Evolutionary conservation across 1,140 invertebrate genomes (phyloP).

Genomic region (Harpegnathos saltator): DNA sequence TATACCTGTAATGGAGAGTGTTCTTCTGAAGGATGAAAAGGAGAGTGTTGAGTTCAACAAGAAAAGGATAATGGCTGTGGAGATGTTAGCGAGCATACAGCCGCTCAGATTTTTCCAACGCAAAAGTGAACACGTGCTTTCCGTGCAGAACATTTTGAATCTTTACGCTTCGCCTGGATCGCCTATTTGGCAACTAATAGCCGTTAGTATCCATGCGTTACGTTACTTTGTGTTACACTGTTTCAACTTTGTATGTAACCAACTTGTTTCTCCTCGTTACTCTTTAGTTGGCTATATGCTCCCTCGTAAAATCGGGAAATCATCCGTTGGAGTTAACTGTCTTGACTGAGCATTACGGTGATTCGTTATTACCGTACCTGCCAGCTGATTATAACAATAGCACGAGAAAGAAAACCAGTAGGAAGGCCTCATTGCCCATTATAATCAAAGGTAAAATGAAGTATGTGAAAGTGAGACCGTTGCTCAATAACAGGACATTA

Average conservation of each 20-base stretch:
- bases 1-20: constrained; percentile 80
- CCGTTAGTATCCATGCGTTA: constrained; percentile 73
- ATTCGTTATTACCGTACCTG: constrained; percentile 83
- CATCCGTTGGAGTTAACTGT: constrained; percentile 75
- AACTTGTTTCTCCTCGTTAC: constrained; percentile 61
- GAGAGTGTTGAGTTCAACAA: constrained; percentile 75
- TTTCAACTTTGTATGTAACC: neutral
- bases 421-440: constrained; percentile 80
- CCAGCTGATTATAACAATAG: constrained; percentile 55
- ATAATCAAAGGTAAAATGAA: constrained; percentile 83
- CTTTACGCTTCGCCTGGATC: constrained; percentile 77
- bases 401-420: constrained; percentile 42
- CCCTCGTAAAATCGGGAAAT: constrained; percentile 79
- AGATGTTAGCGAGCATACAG: constrained; percentile 82
- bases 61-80: constrained; percentile 80
- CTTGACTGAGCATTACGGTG: constrained; percentile 82
- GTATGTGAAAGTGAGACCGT: constrained; percentile 78
- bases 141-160: constrained; percentile 78
- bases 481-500: constrained; percentile 66
- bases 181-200: constrained; percentile 81
- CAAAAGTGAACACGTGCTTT: constrained; percentile 73
- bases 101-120: constrained; percentile 81
- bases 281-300: constrained; percentile 81
- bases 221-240: neutral
- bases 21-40: constrained; percentile 77